Conservation (phyloP, 2,888 invertebrate genomes). For the Lithophane socia region DNA sequence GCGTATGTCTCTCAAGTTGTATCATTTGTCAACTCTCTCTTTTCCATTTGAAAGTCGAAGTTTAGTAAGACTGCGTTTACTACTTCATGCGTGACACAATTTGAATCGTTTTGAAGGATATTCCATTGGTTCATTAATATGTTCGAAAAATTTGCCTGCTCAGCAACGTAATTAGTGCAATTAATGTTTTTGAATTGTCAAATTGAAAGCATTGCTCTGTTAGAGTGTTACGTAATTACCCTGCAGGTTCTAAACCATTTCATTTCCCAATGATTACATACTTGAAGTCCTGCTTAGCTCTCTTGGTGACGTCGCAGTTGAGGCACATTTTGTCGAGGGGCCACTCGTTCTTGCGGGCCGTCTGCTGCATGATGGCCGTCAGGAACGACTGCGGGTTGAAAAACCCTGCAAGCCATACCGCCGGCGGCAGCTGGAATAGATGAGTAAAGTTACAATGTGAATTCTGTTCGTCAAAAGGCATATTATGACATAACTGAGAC, state of each 20-base stretch:
- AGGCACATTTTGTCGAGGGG: slow-evolving; percentile 98
- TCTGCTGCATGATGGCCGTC: slow-evolving; percentile 99
- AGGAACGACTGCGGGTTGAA: slow-evolving; percentile 99
- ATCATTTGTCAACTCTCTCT: background rate
- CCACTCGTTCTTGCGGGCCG: slow-evolving; percentile 98
- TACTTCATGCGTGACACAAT: background rate
- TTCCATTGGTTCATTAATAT: too few relatives aligned
- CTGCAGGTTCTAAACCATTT: background rate
- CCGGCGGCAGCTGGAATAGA: slow-evolving; percentile 92
- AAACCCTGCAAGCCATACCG: slow-evolving; percentile 98
- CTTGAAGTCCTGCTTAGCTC: slow-evolving; percentile 95
- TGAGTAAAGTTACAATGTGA: background rate
- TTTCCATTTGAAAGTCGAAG: background rate
- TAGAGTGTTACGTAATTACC: too few relatives aligned
- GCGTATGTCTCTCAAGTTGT: too few relatives aligned
- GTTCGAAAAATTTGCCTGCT: too few relatives aligned
- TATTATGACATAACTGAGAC: background rate
- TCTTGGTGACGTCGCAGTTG: slow-evolving; percentile 98
- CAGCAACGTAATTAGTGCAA: too few relatives aligned
- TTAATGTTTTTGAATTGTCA: too few relatives aligned
- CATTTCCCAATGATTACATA: slow-evolving; percentile 70
- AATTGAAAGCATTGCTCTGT: too few relatives aligned
- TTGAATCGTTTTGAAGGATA: too few relatives aligned
- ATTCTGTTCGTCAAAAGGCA: background rate
- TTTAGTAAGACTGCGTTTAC: background rate